Evolutionary conservation across 2,113 vertebrate species (phyloP).

Genomic region (Butorides virescens): DNA sequence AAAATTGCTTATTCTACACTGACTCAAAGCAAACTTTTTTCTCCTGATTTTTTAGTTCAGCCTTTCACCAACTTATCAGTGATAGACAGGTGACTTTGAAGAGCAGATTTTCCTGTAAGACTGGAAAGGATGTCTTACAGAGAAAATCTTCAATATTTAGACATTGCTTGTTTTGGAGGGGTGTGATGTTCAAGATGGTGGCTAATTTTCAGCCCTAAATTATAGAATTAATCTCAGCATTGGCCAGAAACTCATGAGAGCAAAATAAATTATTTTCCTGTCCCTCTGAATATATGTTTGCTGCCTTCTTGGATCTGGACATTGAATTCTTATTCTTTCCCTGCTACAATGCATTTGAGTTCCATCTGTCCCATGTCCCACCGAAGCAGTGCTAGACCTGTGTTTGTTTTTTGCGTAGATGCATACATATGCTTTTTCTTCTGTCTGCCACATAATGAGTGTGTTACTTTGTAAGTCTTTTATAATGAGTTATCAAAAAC

Average conservation of each 20-base stretch:
- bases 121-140: background rate
- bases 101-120: background rate
- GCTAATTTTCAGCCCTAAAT: background rate
- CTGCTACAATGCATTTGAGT: background rate
- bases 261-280: fast-evolving
- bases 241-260: background rate
- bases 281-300: background rate
- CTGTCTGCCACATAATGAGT: background rate
- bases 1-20: background rate
- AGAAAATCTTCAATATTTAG: background rate
- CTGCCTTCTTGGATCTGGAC: background rate
- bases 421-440: background rate
- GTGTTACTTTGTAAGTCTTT: background rate
- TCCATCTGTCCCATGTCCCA: background rate
- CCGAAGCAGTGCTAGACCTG: background rate
- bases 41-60: background rate
- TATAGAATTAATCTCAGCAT: background rate
- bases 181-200: background rate
- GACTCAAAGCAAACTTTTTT: background rate
- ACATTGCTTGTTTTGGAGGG: background rate
- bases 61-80: background rate
- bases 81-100: background rate
- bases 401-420: background rate
- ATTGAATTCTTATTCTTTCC: background rate
- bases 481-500: background rate